Evolutionary conservation across 1,140 invertebrate species (phyloP), one percentile per base, ranked within the genome.

Genomic region (Pachypeltis micranthus): DNA sequence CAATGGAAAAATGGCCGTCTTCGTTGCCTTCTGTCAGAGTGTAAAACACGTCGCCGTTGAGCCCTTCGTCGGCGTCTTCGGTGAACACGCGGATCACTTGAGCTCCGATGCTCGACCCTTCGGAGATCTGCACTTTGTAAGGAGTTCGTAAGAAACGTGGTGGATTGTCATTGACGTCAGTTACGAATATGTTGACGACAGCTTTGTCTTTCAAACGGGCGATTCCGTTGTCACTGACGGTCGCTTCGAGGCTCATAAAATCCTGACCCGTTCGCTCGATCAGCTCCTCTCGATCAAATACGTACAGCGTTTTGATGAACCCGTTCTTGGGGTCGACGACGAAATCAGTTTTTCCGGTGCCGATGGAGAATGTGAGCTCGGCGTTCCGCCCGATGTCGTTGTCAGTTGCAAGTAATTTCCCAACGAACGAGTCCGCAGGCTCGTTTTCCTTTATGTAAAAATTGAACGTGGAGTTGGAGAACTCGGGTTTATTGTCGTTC

Each of bases 401-500:
- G 75, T 98, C 95, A n/a, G 81, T 83, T 0, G 95, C 94, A 19
- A 83, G 83, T 57, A 98, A 75, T 77, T 90, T 91, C 0, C 91
- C 91, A 2, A 96, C 88, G 73, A 92, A 93, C 0, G 90, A 90
- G 73, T 93, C 90, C 0, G 85, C 80, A 1, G 87, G 85, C 69
- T 91, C 88, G 72, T 94, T 94, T 77, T 95, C 92, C n/a, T 83
- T 80, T 3, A 94, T 81, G 72, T 82, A 85, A 70, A 93, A 92
- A 44, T 83, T 84, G 70, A 93, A 92, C 2, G 88, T 92, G 2
- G 82, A 82, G 69, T 93, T 93, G 0, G 82, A 86, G 72, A 93
- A 93, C 70, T 87, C 81, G 0, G 96, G 96, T 19, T 85, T 81
- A 72, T 98, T 97, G 74, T 98, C 95, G 73, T 98, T 98, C 74